A percentile compares a stretch with the other conserved stretches of the same genome.
Evolutionary conservation across 2,888 invertebrate genomes (phyloP).

Genomic region (Campoletis raptor): DNA sequence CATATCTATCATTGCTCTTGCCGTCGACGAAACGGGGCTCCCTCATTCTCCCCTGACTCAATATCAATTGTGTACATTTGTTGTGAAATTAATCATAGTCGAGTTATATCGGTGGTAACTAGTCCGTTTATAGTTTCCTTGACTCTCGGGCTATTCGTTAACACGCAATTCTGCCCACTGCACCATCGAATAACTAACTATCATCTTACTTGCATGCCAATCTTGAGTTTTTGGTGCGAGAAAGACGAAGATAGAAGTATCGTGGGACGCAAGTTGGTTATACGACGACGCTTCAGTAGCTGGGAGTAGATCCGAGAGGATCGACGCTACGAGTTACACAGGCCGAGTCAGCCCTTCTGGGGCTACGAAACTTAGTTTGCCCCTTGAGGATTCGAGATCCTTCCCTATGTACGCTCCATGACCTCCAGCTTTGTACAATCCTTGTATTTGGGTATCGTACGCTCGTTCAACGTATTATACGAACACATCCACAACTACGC

Average conservation of each 20-base stretch:
- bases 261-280: conserved; percentile 26
- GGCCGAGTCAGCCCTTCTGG: conserved; percentile 43
- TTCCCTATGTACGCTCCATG: conserved; percentile 2
- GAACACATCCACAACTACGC: conserved; percentile 7
- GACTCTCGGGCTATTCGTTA: not conserved
- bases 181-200: conserved; percentile 5
- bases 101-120: conserved; percentile 76
- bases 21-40: conserved; percentile 7
- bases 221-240: conserved; percentile 16
- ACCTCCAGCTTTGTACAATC: conserved; percentile 15
- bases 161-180: conserved; percentile 18
- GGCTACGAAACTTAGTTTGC: conserved; percentile 51
- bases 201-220: conserved; percentile 21
- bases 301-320: conserved; percentile 31
- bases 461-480: not conserved
- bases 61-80: conserved; percentile 74
- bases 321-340: conserved; percentile 3
- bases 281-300: conserved; percentile 30
- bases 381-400: conserved; percentile 45
- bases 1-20: conserved; percentile 22
- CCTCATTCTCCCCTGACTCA: conserved; percentile 65
- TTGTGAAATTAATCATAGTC: conserved; percentile 77
- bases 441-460: not conserved
- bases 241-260: conserved; percentile 17
- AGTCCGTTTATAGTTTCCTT: not conserved